Conservation (phyloP, 2,888 invertebrate genomes). For the Biston betularia region DNA sequence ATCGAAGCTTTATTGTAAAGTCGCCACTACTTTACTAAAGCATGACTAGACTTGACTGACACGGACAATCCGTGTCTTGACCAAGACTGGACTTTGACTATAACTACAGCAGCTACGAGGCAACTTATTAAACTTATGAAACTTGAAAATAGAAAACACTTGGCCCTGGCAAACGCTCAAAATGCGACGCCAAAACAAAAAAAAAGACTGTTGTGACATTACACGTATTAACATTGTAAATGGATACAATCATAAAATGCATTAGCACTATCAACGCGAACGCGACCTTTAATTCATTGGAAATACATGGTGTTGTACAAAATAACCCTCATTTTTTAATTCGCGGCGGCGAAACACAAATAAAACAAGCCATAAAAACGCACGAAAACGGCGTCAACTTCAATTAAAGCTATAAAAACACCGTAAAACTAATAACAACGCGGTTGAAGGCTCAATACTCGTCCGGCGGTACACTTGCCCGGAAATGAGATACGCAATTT, state of each 20-base stretch:
- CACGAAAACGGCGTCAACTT: conserved; percentile 67
- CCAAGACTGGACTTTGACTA: too few species aligned
- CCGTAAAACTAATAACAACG: conserved; percentile 69
- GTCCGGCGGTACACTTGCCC: conserved; percentile 16
- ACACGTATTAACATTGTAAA: background rate
- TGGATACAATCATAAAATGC: conserved; percentile 30
- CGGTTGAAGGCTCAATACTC: conserved; percentile 47
- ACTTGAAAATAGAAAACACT: too few species aligned
- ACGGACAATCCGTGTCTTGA: too few species aligned
- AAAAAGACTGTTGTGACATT: background rate
- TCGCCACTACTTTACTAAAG: too few species aligned
- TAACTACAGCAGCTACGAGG: too few species aligned
- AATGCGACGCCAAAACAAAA: too few species aligned
- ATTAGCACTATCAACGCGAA: conserved; percentile 30
- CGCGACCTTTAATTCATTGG: conserved; percentile 28
- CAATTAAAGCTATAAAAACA: conserved; percentile 71
- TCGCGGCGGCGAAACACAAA: conserved; percentile 54
- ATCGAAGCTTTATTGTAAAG: too few species aligned
- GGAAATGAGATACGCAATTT: conserved; percentile 24
- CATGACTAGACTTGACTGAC: too few species aligned
- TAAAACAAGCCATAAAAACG: conserved; percentile 57
- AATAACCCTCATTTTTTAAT: conserved; percentile 51
- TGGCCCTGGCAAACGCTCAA: too few species aligned
- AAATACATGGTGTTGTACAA: conserved; percentile 46
- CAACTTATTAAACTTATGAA: too few species aligned